Conservation (phyloP, 2,888 invertebrate species). For the Oxycera nigricornis region DNA sequence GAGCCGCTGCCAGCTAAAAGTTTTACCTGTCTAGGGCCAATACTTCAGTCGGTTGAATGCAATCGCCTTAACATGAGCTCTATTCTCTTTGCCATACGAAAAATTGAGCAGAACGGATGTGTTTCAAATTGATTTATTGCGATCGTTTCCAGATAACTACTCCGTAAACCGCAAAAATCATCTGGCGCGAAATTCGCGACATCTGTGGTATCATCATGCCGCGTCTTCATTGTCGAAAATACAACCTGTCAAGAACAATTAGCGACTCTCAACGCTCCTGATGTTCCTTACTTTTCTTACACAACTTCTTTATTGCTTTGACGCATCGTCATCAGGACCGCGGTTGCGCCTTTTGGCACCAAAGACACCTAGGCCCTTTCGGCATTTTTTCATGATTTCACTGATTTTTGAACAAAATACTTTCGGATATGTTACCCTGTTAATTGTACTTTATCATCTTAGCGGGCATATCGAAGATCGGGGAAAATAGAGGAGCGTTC, state of each 20-base stretch:
- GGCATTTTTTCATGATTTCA: too few relatives aligned
- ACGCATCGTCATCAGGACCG: not conserved
- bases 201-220: not conserved
- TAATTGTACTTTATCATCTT: constrained; percentile 29
- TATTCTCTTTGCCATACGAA: too few relatives aligned
- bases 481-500: constrained; percentile 35
- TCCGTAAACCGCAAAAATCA: not conserved
- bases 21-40: too few relatives aligned
- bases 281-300: not conserved
- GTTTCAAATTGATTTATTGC: too few relatives aligned
- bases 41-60: too few relatives aligned
- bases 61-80: too few relatives aligned
- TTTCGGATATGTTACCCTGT: constrained; percentile 2
- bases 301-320: not conserved
- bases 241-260: not conserved
- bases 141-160: too few relatives aligned
- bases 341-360: not conserved
- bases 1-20: too few relatives aligned
- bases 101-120: too few relatives aligned
- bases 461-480: too few relatives aligned
- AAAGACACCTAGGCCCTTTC: too few relatives aligned
- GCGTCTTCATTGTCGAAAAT: not conserved
- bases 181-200: not conserved
- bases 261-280: not conserved
- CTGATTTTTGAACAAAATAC: not conserved